Percentiles rank a stretch among this genome's conserved stretches.
Conservation (phyloP, 1,140 invertebrate species). For the Drosophila novamexicana region DNA sequence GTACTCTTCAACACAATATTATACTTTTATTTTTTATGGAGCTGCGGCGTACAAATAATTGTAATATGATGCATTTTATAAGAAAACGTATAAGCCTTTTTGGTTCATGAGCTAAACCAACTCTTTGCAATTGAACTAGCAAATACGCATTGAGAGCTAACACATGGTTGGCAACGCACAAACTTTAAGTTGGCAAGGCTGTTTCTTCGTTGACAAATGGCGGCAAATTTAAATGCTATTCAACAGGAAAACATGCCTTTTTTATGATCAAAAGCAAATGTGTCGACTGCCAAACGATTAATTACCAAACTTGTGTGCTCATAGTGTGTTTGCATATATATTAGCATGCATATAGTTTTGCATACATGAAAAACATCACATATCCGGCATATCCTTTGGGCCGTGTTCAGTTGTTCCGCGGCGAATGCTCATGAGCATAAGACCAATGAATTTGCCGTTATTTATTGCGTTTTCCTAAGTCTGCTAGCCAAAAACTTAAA, state of each 20-base stretch:
- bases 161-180: constrained; percentile 7
- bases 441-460: constrained; percentile 28
- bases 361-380: constrained; percentile 6
- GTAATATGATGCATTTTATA: too few relatives aligned
- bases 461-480: constrained; percentile 16
- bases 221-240: constrained; percentile 14
- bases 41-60: too few relatives aligned
- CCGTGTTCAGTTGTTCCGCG: constrained; percentile 1
- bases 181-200: neutral
- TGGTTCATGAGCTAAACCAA: neutral
- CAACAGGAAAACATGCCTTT: neutral
- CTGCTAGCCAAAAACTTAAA: constrained; percentile 18
- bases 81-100: neutral
- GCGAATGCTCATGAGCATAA: constrained; percentile 19
- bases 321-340: neutral
- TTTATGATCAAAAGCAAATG: constrained; percentile 32
- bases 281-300: constrained; percentile 36
- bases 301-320: constrained; percentile 21
- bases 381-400: constrained; percentile 18
- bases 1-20: too few relatives aligned
- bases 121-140: neutral
- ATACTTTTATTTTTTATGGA: too few relatives aligned
- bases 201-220: neutral
- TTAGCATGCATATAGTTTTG: neutral
- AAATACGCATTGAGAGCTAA: neutral